Evolutionary conservation across 2,113 vertebrate genomes (phyloP), one percentile per base, ranked within the genome.

Genomic region (Gopherus evgoodei): DNA sequence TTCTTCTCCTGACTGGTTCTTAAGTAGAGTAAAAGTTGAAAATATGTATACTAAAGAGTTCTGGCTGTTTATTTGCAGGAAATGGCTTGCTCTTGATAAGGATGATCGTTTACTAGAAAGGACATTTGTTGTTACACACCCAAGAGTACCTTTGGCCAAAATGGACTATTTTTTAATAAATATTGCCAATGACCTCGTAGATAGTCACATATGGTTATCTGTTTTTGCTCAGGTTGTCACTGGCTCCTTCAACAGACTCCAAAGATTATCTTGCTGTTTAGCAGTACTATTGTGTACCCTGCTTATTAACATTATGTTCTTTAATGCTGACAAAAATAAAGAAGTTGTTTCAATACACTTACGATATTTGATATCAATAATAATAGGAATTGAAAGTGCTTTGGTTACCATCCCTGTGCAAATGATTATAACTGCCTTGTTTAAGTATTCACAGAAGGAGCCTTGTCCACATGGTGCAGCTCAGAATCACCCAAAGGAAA

Each of bases 21-120:
- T 98, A 65, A 98, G 98, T 88, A 94, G 98, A 87, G 90, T 97
- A 84, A 97, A 97, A 89, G 97, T 98, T 83, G 97, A 98, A 90
- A 96, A 98, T 5, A 81, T 69, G 1, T 95, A 95, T 25, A 97
- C 83, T 4, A 72, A 94, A 21, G 95, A 87, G 75, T 91, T 59
- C 24, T 98, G 98, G 98, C 94, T 97, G 65, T 98, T 98, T 53
- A 25, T 98, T 11, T 98, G 98, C 88, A 97, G 96, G 14, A 88
- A 90, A 79, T 98, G 98, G 98, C 83, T 98, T 47, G 95, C 92
- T 11, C 2, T 97, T 7, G 87, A 96, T 13, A 95, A 96, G 13
- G 35, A 31, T 0, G 53, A 93, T 54, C 14, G 4, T 4, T 29
- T 42, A 17, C 11, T 90, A 88, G 95, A 97, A 2, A 93, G 93